Evolutionary conservation across 2,888 invertebrate genomes (phyloP).

Genomic region (Tenthredo notha): DNA sequence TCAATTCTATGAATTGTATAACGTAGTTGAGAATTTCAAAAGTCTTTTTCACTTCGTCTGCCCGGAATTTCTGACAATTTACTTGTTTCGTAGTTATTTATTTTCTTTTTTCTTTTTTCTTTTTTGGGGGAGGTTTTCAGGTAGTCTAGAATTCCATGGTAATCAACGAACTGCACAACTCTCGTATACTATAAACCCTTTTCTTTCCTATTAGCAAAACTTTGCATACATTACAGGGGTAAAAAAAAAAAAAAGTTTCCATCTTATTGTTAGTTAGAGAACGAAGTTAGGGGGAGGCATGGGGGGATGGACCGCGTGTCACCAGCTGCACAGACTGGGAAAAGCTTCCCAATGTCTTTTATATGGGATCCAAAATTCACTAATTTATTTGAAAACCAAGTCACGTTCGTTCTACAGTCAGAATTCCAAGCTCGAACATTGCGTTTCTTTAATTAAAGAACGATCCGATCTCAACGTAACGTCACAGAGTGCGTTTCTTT

Average conservation of each 20-base stretch:
- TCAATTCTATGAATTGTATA: background rate
- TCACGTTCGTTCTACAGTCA: slow-evolving; percentile 2
- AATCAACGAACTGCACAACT: background rate
- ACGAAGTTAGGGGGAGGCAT: fast-evolving
- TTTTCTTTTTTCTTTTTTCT: too few relatives aligned
- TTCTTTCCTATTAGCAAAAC: background rate
- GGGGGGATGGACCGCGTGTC: background rate
- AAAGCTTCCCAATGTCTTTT: slow-evolving; percentile 4
- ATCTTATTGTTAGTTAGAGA: background rate
- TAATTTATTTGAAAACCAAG: slow-evolving; percentile 39
- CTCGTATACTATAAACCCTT: background rate
- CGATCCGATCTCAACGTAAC: background rate
- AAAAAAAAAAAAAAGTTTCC: background rate
- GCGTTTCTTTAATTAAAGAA: slow-evolving; percentile 47
- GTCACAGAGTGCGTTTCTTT: background rate
- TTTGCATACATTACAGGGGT: background rate
- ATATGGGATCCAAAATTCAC: background rate
- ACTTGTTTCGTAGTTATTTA: background rate
- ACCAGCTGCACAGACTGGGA: background rate
- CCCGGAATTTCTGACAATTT: background rate
- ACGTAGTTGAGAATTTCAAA: background rate
- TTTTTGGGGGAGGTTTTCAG: background rate
- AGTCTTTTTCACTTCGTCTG: background rate
- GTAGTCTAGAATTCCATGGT: background rate
- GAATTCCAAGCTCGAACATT: slow-evolving; percentile 6